Evolutionary conservation across 2,888 invertebrate genomes (phyloP), one percentile per base, ranked within the genome.

Genomic region (Tholera decimalis): DNA sequence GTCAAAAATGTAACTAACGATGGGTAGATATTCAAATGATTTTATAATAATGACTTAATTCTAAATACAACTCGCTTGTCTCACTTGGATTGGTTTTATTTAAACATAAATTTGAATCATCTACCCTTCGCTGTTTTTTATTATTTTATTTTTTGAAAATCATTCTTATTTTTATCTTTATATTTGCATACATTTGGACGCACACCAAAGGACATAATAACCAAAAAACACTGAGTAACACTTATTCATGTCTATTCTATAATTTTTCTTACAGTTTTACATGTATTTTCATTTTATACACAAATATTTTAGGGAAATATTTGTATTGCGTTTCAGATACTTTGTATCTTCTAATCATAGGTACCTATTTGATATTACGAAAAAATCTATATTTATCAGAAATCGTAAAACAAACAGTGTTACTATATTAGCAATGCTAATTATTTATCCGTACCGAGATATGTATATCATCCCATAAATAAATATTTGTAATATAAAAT

Each of bases 211-310:
- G 88, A 84, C 83, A 77, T 81, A 78, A 79, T 51, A 85, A 89
- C 79, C 57, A 28, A 79, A 89, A 87, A 73, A 92, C 89, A 85
- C 66, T 69, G 79, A 83, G 79, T 80, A 79, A 80, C 59, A 77
- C 73, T 82, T 86, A 87, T 66, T 74, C 82, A 89, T 85, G 83
- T 89, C 89, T 92, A 88, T 83, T 84, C 89, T 90, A 89, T 80
- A 73, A 62, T 71, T 82, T 82, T 82, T 85, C 87, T 84, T 89
- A 87, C 85, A 87, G 86, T 87, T 89, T 88, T 84, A 88, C 88
- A 88, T 85, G 77, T 81, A 78, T 82, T 62, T 53, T 57, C 47
- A 76, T 68, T 82, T 80, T 76, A 82, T 70, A 80, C 64, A 70
- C 75, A 79, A 82, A 73, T 73, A 79, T 73, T 77, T 77, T 54